Percentiles rank a stretch among this genome's conserved stretches.
Conservation (phyloP, 2,113 vertebrate genomes). For the Myodes glareolus region DNA sequence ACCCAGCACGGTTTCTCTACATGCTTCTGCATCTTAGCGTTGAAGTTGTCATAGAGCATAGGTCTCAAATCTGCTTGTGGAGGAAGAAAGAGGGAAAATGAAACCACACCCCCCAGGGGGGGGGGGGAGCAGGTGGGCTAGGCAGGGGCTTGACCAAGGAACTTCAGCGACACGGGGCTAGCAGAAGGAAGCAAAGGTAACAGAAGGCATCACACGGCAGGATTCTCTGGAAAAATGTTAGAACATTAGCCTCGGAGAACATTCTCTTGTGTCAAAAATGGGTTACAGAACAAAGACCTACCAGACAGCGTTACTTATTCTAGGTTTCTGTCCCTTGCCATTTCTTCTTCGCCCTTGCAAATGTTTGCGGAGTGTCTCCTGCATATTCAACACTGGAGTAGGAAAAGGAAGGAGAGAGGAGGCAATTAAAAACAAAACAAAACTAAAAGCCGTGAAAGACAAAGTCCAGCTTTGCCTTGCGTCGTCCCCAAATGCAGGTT, state of each 20-base stretch:
- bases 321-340: not conserved
- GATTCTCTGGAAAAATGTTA: not conserved
- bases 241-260: not conserved
- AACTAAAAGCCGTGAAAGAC: not conserved
- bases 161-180: not conserved
- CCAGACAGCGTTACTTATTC: not conserved
- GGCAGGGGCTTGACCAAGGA: not conserved
- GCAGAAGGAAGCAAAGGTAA: not conserved
- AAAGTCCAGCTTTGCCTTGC: conserved; percentile 25
- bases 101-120: no score
- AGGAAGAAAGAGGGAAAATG: not conserved
- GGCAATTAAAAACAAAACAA: not conserved
- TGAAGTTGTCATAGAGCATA: not conserved
- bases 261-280: not conserved
- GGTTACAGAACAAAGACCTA: not conserved
- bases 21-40: not conserved
- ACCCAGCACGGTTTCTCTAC: not conserved
- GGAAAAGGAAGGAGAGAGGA: not conserved
- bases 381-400: not conserved
- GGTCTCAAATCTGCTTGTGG: not conserved
- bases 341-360: not conserved
- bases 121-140: not conserved
- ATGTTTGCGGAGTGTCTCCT: not conserved
- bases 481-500: conserved; percentile 56
- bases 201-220: not conserved